phyloP scores from a whole-genome alignment of 2,797 vertebrate species.

The Danio kyathit region DNA sequence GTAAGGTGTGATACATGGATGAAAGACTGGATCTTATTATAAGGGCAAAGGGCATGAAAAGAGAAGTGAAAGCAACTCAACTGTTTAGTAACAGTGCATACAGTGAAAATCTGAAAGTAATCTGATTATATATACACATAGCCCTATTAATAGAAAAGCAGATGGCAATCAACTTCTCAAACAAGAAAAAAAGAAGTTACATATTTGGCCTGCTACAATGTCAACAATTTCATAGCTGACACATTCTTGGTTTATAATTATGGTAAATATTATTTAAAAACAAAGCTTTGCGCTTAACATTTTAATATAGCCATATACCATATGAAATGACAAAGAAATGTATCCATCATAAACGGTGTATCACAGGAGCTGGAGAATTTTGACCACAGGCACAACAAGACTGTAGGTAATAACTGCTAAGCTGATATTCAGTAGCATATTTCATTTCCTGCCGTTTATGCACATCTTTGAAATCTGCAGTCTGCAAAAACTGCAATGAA shows the following conservation, averaged over 20 bases:
- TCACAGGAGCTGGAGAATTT: not conserved
- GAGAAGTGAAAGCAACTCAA: slow-evolving; percentile 1
- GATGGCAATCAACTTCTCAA: slow-evolving; percentile 5
- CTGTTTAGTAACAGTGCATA: not conserved
- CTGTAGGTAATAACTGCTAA: slow-evolving; percentile 3
- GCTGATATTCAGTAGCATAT: not conserved
- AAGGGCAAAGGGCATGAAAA: not conserved
- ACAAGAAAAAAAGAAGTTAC: not conserved
- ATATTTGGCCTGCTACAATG: not conserved
- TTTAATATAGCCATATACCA: no score
- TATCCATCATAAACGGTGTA: not conserved
- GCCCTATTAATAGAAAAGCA: slow-evolving; percentile 37
- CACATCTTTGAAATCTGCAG: slow-evolving; percentile 3
- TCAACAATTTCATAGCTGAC: not conserved
- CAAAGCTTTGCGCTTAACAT: not conserved
- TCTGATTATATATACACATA: slow-evolving; percentile 20
- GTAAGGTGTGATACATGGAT: not conserved
- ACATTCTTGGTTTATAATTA: not conserved
- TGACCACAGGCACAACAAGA: not conserved
- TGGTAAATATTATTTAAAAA: no score
- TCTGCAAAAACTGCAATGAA: not conserved
- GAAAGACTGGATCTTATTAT: not conserved
- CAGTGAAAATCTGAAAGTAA: slow-evolving; percentile 29
- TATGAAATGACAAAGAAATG: not conserved
- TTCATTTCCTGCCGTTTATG: slow-evolving; percentile 9